Conservation (phyloP, 1,140 invertebrate genomes). For the Dinoponera quadriceps region DNA sequence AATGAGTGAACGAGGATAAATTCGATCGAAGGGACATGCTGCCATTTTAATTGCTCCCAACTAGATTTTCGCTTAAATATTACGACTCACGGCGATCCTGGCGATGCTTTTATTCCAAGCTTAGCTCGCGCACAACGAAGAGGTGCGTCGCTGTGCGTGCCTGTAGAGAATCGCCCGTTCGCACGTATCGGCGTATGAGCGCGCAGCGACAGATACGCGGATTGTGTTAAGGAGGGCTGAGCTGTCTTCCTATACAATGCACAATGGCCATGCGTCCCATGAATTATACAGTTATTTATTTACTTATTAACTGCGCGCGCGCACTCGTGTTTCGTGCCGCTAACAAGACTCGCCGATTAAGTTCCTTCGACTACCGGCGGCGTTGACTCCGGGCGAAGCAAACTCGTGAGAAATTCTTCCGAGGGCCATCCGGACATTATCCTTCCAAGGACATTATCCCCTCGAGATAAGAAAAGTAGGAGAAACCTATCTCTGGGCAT, state of each 20-base stretch:
- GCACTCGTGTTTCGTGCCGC: constrained; percentile 37
- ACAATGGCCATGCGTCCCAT: constrained; percentile 74
- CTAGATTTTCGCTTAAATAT: not conserved
- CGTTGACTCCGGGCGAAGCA: constrained; percentile 2
- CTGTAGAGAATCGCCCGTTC: constrained; percentile 6
- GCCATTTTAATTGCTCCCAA: not conserved
- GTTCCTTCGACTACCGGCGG: constrained; percentile 20
- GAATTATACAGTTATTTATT: constrained; percentile 79
- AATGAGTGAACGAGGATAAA: too few species aligned
- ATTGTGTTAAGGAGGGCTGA: constrained; percentile 63
- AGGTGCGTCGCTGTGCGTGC: constrained; percentile 34
- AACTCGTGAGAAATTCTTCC: not conserved
- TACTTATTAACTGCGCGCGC: constrained; percentile 69
- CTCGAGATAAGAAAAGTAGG: too few species aligned
- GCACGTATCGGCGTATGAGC: constrained; percentile 50
- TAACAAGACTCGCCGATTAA: constrained; percentile 62
- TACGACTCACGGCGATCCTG: not conserved
- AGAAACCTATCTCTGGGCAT: not conserved
- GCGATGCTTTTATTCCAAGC: not conserved
- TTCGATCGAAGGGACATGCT: too few species aligned
- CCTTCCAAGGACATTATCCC: too few species aligned
- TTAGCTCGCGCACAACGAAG: not conserved
- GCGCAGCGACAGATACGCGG: constrained; percentile 68
- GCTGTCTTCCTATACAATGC: constrained; percentile 72
- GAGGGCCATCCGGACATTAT: not conserved